Conservation (phyloP, 92 coral and sea anemone genomes). For the Porites rus region DNA sequence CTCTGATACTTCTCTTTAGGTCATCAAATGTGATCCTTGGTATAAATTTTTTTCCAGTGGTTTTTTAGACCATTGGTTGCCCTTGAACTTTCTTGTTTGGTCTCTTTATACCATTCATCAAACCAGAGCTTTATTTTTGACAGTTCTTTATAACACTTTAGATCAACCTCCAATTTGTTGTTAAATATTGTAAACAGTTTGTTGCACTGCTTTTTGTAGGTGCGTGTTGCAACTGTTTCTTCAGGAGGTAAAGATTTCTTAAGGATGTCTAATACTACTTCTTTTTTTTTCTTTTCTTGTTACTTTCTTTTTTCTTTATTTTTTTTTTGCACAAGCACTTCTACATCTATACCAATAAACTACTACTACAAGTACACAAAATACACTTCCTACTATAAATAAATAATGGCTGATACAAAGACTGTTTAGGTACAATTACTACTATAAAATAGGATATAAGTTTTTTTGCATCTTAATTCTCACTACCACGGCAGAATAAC, state of each 20-base stretch:
- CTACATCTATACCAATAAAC: no score
- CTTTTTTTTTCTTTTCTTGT: no score
- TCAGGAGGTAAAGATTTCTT: conserved; percentile 39
- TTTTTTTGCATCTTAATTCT: no score
- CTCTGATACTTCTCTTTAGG: conserved; percentile 41
- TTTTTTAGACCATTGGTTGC: neutral
- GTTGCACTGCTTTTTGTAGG: conserved; percentile 27
- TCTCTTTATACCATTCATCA: conserved; percentile 41
- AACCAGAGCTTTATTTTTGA: conserved; percentile 50
- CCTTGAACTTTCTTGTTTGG: neutral
- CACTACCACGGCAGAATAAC: no score
- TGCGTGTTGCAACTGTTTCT: conserved; percentile 23
- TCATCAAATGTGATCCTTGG: conserved; percentile 39
- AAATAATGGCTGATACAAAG: no score
- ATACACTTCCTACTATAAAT: no score
- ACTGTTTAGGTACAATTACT: no score
- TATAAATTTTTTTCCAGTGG: conserved; percentile 25
- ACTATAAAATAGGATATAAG: no score
- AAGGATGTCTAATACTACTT: conserved; percentile 37
- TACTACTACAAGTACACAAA: no score
- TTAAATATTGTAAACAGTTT: conserved; percentile 36
- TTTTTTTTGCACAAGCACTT: no score
- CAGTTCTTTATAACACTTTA: neutral
- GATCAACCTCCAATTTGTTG: conserved; percentile 25
- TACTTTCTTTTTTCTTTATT: no score